Base-by-base conservation (phyloP, 2,113 vertebrate species). In the Vanacampus margaritifer region DNA sequence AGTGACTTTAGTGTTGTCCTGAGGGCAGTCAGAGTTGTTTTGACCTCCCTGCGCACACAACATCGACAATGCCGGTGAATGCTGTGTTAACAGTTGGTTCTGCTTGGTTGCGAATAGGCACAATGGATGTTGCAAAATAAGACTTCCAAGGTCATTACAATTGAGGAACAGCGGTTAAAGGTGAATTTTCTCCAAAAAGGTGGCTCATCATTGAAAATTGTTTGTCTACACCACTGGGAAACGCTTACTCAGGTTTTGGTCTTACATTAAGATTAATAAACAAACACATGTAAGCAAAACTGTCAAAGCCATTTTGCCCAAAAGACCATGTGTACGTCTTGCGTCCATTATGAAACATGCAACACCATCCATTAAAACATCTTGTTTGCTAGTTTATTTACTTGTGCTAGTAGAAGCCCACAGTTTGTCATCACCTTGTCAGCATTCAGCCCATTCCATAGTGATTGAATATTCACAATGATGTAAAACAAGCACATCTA, bases 401-500 rank as follows among this genome's bases (percentile, higher is more conserved):
- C 79, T 53, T 69, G 77, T 82, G 65, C 73, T 41, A 64, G 41
- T 21, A 41, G 69, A 71, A 81, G 76, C 78, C 90, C 87, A 84
- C 78, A 26, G 80, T 86, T 90, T 84, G 87, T 87, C 87, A 83
- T 72, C 87, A 57, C 72, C 87, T 90, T 84, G 87, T 87, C 87
- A 83, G 72, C 87, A 57, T 73, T 88, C 85, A 82, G 83, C 79
- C 54, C 89, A 91, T 90, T 92, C 83, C 78, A 89, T 5, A 6
- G 77, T 83, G 87, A 92, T 93, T 94, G 92, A 93, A 91, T 94
- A 96, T 96, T 95, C 94, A 94, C 88, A 90, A 85, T 86, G 90
- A 88, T 92, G 91, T 93, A 93, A 94, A 93, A 94, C 91, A 90
- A 79, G 86, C 81, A 68, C 70, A 68, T 82, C 86, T 93, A 89